These are phyloP conservation scores for Nothoprocta perdicaria DNA, from an alignment of 2,113 vertebrate species.

Conservation along the genomic window DNA sequence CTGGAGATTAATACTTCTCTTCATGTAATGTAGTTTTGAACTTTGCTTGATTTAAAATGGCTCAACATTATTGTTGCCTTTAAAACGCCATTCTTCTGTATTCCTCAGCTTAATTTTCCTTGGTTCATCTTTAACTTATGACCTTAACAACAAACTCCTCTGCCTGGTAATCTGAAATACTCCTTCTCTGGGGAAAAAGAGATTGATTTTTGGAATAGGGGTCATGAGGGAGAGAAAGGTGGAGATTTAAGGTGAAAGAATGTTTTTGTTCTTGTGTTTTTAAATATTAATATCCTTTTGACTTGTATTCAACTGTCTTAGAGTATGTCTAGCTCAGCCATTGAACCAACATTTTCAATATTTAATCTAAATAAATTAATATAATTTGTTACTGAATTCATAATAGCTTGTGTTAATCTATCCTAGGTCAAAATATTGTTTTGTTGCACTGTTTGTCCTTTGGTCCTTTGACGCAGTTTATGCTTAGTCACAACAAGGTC, in stretches of 20 bases:
- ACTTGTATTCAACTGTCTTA: background rate
- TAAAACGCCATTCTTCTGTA: background rate
- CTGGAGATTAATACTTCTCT: background rate
- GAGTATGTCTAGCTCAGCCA: background rate
- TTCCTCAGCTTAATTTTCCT: background rate
- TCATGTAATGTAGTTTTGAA: background rate
- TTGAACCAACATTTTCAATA: background rate
- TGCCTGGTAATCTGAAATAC: background rate
- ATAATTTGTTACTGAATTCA: background rate
- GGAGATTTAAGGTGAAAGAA: background rate
- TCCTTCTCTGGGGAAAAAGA: background rate
- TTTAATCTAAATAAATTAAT: background rate
- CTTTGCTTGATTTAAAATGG: background rate
- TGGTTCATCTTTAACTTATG: background rate
- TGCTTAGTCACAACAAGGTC: background rate
- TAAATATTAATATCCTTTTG: background rate
- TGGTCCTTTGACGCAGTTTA: background rate
- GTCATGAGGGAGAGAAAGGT: background rate
- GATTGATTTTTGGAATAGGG: background rate
- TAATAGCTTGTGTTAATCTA: background rate
- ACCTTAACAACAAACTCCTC: background rate
- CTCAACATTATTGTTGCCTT: background rate
- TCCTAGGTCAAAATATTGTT: background rate
- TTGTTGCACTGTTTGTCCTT: background rate
- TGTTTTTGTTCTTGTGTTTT: background rate